phyloP scores from a whole-genome alignment of 1,140 invertebrate genomes.

The Pogonomyrmex californicus region DNA sequence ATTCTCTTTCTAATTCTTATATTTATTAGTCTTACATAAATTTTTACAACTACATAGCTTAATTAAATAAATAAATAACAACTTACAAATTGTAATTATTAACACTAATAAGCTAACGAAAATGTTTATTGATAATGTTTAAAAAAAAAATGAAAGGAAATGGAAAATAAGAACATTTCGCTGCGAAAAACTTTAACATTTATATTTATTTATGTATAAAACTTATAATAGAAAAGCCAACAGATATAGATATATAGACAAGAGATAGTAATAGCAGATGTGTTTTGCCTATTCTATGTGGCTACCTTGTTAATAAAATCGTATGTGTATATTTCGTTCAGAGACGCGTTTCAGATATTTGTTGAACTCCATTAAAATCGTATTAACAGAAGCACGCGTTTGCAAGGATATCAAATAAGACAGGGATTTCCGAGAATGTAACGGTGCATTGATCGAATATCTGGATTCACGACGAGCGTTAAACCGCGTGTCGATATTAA shows the following conservation, averaged over 20 bases:
- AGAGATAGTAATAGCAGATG: neutral
- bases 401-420: slow-evolving; percentile 44
- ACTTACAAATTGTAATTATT: neutral
- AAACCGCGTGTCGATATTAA: slow-evolving; percentile 72
- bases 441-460: slow-evolving; percentile 14
- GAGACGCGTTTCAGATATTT: neutral
- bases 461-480: slow-evolving; percentile 44
- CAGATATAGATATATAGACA: neutral
- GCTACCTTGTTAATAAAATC: neutral
- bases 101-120: neutral
- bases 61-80: neutral
- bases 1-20: too few species aligned
- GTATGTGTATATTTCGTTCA: neutral
- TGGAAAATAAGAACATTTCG: neutral
- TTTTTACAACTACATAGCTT: neutral
- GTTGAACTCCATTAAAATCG: slow-evolving; percentile 42
- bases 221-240: neutral
- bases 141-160: neutral
- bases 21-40: neutral
- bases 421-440: slow-evolving; percentile 56
- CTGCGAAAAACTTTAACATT: neutral
- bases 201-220: neutral
- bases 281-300: neutral
- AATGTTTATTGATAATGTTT: neutral
- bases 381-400: slow-evolving; percentile 16